Conservation (phyloP, 2,797 vertebrate genomes). For the Hozukius guyotensis region DNA sequence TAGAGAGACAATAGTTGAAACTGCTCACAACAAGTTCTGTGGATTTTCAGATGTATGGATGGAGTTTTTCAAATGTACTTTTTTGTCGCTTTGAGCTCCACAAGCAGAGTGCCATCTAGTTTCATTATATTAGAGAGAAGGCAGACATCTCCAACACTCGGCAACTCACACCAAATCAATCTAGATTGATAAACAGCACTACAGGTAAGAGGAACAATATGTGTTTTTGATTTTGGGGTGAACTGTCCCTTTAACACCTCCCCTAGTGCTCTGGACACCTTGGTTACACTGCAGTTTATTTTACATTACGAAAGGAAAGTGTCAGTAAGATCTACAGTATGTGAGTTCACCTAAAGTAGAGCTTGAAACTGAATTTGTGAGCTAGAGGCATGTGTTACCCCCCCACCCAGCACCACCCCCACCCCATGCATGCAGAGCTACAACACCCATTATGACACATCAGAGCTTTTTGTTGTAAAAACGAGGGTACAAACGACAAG, state of each 20-base stretch:
- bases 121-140: neutral
- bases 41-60: neutral
- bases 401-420: too few species aligned
- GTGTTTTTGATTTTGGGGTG: neutral
- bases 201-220: neutral
- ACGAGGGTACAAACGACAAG: slow-evolving; percentile 20
- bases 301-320: neutral
- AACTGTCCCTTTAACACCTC: neutral
- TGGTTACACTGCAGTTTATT: neutral
- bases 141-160: neutral
- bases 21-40: neutral
- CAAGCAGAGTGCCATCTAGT: neutral
- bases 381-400: neutral
- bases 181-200: neutral
- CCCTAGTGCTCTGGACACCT: neutral
- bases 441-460: slow-evolving; percentile 7
- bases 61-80: neutral
- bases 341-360: neutral
- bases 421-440: neutral
- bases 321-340: neutral
- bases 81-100: neutral
- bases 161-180: neutral
- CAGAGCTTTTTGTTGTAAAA: slow-evolving; percentile 1
- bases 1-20: neutral
- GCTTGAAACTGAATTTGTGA: neutral